Percentiles rank a stretch among this genome's conserved stretches.
Conservation (phyloP, 2,797 vertebrate species). For the Apogon talboti region DNA sequence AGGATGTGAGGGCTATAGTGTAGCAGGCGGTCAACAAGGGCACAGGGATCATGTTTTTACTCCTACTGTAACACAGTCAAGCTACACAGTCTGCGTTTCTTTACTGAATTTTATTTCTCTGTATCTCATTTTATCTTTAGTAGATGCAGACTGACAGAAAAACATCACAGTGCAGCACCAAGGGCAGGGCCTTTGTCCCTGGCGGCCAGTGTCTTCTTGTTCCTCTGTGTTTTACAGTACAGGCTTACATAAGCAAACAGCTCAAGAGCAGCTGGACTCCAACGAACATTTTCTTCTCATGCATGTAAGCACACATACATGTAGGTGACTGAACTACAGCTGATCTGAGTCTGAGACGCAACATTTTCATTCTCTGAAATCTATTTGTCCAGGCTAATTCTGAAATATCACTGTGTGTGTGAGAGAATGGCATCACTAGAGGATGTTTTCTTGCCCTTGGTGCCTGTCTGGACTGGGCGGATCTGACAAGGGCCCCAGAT, state of each 20-base stretch:
- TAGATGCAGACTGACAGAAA: conserved; percentile 37
- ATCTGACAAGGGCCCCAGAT: conserved; percentile 56
- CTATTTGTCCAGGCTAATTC: conserved; percentile 10
- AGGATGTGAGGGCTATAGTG: conserved; percentile 46
- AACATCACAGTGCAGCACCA: conserved; percentile 33
- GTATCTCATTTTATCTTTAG: conserved; percentile 19
- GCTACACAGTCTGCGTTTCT: conserved; percentile 11
- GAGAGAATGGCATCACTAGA: conserved; percentile 45
- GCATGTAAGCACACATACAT: conserved; percentile 34
- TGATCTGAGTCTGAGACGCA: not conserved
- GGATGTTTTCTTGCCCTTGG: conserved; percentile 66
- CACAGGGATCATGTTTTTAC: conserved; percentile 47
- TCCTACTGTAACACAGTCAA: conserved; percentile 49
- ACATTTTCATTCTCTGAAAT: conserved; percentile 4
- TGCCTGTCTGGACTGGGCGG: conserved; percentile 46
- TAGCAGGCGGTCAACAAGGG: conserved; percentile 66
- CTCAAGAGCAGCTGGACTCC: conserved; percentile 46
- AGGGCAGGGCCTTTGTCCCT: conserved; percentile 58
- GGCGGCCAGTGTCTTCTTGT: conserved; percentile 62
- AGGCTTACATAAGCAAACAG: conserved; percentile 70
- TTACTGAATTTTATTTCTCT: conserved; percentile 17
- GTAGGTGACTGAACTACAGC: conserved; percentile 1
- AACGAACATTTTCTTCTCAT: conserved; percentile 43
- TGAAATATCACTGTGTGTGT: conserved; percentile 41
- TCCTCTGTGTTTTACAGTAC: conserved; percentile 60